phyloP scores from a whole-genome alignment of 2,113 vertebrate genomes.

The Neodontobutis hainanensis region DNA sequence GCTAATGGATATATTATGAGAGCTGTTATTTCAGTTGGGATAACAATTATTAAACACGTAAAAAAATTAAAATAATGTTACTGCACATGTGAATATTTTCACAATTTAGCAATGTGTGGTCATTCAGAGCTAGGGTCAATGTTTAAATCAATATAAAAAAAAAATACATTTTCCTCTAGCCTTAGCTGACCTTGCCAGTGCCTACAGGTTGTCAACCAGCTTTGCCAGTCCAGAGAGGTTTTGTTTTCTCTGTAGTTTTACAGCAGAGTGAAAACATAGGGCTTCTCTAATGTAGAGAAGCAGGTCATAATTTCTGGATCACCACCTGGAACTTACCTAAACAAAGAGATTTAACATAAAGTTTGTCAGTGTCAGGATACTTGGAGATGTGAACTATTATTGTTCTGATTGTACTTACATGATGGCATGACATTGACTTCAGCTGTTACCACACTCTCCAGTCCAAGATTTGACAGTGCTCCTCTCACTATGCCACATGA shows the following conservation, averaged over 20 bases:
- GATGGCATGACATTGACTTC: constrained; percentile 83
- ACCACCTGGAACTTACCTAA: constrained; percentile 87
- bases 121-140: background rate
- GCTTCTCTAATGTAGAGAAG: constrained; percentile 7
- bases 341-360: background rate
- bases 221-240: background rate
- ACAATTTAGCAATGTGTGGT: background rate
- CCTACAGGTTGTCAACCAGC: background rate
- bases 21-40: too few species aligned
- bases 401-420: constrained; percentile 77
- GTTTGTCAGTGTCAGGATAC: background rate
- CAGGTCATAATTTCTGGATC: constrained; percentile 76
- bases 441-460: constrained; percentile 84
- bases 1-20: too few species aligned
- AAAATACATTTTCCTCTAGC: background rate
- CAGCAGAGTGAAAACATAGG: background rate
- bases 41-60: background rate
- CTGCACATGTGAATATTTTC: too few species aligned
- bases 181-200: background rate
- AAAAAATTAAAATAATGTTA: constrained; percentile 1
- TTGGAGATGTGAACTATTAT: background rate
- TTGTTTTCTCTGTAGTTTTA: constrained; percentile 4
- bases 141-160: constrained; percentile 1
- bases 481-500: constrained; percentile 86
- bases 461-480: constrained; percentile 82